These are phyloP conservation scores for Myocastor coypus DNA, from an alignment of 2,113 vertebrate species.

Conservation along the genomic window DNA sequence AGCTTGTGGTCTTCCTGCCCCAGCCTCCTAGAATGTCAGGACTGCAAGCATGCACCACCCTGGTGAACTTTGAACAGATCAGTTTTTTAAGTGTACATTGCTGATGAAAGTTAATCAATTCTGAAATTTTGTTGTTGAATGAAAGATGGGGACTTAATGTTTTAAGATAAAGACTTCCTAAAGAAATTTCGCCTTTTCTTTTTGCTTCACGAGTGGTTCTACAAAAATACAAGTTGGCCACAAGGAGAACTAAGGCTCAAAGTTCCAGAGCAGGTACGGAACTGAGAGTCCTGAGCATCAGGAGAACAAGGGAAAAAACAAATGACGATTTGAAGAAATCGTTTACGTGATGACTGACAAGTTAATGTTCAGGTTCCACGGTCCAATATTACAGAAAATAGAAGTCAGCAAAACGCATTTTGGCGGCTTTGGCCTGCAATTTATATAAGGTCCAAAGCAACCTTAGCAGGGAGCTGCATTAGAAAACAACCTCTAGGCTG, in stretches of 20 bases:
- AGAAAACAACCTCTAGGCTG: constrained; percentile 53
- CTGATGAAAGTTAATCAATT: constrained; percentile 40
- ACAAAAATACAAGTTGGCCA: not conserved
- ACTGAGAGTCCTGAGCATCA: not conserved
- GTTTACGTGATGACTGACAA: constrained; percentile 62
- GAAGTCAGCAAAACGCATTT: not conserved
- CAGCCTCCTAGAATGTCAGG: not conserved
- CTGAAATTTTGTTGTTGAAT: constrained; percentile 36
- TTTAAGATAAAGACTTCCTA: constrained; percentile 27
- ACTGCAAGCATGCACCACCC: not conserved
- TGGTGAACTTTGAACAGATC: not conserved
- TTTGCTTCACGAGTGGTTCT: not conserved
- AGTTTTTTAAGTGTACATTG: constrained; percentile 19
- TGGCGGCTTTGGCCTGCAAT: not conserved
- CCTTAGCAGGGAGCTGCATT: constrained; percentile 13
- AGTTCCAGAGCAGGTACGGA: not conserved
- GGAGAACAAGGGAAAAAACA: constrained; percentile 46
- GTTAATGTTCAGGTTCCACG: constrained; percentile 49
- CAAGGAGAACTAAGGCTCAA: not conserved
- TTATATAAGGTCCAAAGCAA: not conserved
- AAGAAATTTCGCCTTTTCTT: constrained; percentile 35
- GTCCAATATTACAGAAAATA: constrained; percentile 36
- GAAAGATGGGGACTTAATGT: constrained; percentile 1
- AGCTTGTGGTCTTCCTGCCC: not conserved
- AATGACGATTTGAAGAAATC: constrained; percentile 64